Base-by-base conservation (phyloP, 1,140 invertebrate genomes). In the Temnothorax curvispinosus region DNA sequence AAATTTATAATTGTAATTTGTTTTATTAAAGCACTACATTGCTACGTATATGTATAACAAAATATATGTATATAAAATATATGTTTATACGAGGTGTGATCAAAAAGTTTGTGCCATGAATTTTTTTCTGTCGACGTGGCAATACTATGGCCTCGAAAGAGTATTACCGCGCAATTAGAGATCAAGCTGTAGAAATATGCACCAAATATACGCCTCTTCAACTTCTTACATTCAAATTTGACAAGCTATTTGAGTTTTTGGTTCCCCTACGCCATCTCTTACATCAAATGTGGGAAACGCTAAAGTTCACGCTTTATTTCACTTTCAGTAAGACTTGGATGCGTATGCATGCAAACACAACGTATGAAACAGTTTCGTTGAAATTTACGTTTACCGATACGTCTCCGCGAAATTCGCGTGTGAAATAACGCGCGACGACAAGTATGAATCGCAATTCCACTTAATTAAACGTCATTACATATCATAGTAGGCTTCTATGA, bases 381-480 rank as follows among this genome's bases (percentile, higher is more conserved):
- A 64, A 75, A n/a, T 84, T 84, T 47, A 52, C 35, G 62, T 69
- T 27, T 58, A 77, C 44, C 41, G 52, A 58, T 62, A 87, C 77
- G 60, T 88, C 75, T 88, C 71, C 32, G 54, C 32, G 52, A 78
- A 88, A 58, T 58, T 77, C 62, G 38, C 32, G 8, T 64, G 9
- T 64, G 27, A 52, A 64, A 32, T 67, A 80, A 89, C 60, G 56
- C 32, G 60, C 84, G 47, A 86, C 44, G 41, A 60, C 56, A 58
- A 78, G 47, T 54, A 38, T 52, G 6, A 72, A 62, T 87, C 50
- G 52, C 69, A 86, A 75, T 85, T 84, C 67, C 67, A 54, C 62
- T 84, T 78, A 85, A 88, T 85, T 71, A 54, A 56, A 65, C 35
- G 60, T 18, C 27, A 71, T 75, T 74, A 77, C 62, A 80, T 81